These are phyloP conservation scores for Lophotis ruficrista DNA, from an alignment of 2,113 vertebrate genomes.

Conservation along the genomic window DNA sequence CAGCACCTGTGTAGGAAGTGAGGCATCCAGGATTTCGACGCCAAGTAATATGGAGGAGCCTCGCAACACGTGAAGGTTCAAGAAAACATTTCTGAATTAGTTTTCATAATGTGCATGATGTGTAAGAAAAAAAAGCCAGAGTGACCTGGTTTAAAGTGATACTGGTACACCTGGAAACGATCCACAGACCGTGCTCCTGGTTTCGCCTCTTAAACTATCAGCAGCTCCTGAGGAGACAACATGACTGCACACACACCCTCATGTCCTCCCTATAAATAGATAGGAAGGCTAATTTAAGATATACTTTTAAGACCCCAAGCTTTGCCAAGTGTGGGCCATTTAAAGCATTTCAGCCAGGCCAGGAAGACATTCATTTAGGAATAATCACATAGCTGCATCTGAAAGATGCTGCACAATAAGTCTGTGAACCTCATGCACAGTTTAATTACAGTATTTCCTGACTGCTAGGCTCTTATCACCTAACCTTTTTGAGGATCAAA, in stretches of 20 bases:
- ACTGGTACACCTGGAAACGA: background rate
- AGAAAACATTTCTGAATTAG: background rate
- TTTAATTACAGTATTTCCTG: slow-evolving; percentile 33
- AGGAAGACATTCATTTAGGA: slow-evolving; percentile 1
- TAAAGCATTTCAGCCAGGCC: background rate
- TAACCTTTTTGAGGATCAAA: slow-evolving; percentile 7
- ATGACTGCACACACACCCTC: background rate
- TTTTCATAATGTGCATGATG: background rate
- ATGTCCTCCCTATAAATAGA: background rate
- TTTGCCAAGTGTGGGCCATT: background rate
- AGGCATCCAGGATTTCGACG: background rate
- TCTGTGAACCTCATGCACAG: background rate
- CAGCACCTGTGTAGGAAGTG: background rate
- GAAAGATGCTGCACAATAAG: background rate
- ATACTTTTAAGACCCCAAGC: background rate
- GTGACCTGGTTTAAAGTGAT: background rate
- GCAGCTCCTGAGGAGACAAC: background rate
- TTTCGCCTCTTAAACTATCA: background rate
- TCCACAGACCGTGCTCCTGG: background rate
- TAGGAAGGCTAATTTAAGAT: background rate
- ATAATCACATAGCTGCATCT: background rate
- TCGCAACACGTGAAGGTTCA: background rate
- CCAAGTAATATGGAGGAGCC: background rate
- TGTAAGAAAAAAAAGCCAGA: background rate
- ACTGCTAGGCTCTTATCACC: background rate